Base-by-base conservation (phyloP, 2,113 vertebrate species). In the Thomomys bottae region DNA sequence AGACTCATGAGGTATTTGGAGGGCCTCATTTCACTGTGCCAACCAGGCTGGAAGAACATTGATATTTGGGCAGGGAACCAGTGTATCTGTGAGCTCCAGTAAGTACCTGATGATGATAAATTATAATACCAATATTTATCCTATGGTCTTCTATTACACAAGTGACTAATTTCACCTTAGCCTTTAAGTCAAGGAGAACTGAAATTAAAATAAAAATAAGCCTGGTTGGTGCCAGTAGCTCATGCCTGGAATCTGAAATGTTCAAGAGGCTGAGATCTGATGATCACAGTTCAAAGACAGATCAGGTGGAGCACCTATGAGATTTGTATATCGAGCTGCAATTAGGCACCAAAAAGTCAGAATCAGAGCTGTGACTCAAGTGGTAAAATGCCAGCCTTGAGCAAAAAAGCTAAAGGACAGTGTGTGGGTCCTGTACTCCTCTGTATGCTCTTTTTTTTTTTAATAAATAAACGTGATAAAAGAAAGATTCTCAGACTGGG, bases 1-100 rank as follows among this genome's bases (percentile, higher is more conserved):
- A 26, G 28, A 32, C 45, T 34, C 6, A 2, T 1, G 40, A 78
- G 45, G 93, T 89, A 95, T 95, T 95, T 87, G 94, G 34, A 96
- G 42, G 34, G 73, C 68, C 84, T 78, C 28, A 2, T 95, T 83
- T 96, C 94, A 96, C 83, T 97, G 96, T 96, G 96, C 87, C 89
- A 89, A 93, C 80, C 86, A 30, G 49, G 18, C 0, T 45, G 90
- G 86, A 84, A 34, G 5, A 34, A 15, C 3, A 0, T 7, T 93
- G 85, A 67, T 75, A 72, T 97, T 96, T 94, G 96, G 96, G 23
- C 92, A 84, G 23, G 96, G 97, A 94, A 96, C 96, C 49, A 86
- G 9, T 1, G 0, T 97, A 36, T 94, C 82, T 32, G 90, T 97
- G 66, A 68, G 28, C 40, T 7, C 92, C 89, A 78, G 95, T 97